phyloP scores from a whole-genome alignment of 2,113 vertebrate genomes.

The Xerus inauris region DNA sequence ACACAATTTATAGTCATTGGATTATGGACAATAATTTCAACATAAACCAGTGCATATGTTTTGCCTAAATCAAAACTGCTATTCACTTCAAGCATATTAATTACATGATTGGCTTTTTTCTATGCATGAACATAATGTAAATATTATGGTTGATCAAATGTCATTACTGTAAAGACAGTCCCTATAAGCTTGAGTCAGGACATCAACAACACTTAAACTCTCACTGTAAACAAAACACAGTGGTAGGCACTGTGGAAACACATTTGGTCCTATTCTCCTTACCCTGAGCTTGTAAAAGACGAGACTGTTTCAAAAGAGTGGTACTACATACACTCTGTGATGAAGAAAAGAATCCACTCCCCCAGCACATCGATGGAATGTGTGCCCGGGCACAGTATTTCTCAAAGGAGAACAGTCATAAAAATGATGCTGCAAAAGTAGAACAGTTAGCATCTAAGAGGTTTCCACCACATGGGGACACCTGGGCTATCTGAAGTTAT shows the following conservation, averaged over 20 bases:
- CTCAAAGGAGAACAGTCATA: background rate
- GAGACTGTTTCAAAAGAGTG: background rate
- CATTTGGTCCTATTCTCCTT: conserved; percentile 22
- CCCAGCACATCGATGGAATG: accelerated
- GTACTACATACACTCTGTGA: background rate
- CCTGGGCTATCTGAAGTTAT: background rate
- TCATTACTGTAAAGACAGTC: background rate
- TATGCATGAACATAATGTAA: background rate
- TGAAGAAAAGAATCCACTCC: background rate
- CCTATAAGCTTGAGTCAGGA: background rate
- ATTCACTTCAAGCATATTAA: background rate
- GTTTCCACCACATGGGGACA: background rate
- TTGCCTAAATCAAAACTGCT: background rate
- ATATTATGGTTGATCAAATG: background rate
- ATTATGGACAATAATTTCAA: background rate
- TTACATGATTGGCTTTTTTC: background rate
- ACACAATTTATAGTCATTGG: background rate
- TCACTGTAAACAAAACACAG: conserved; percentile 43
- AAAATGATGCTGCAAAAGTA: background rate
- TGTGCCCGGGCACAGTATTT: background rate
- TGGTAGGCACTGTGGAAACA: conserved; percentile 54
- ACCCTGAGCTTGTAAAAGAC: background rate
- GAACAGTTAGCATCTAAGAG: background rate
- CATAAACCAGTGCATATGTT: background rate
- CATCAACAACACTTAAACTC: background rate